These are phyloP conservation scores for Halesus radiatus DNA, from an alignment of 1,140 invertebrate species.

Conservation along the genomic window DNA sequence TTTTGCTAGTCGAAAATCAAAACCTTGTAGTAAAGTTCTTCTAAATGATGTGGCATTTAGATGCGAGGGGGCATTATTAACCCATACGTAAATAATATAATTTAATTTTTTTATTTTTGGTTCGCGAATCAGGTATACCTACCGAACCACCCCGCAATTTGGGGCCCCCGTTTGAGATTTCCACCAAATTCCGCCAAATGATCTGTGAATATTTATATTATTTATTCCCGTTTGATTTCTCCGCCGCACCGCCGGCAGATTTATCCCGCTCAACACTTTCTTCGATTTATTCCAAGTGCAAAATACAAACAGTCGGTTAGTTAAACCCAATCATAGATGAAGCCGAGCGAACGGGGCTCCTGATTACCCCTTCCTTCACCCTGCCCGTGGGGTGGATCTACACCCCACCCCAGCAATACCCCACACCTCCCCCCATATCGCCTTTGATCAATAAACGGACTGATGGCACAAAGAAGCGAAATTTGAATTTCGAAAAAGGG, in stretches of 20 bases:
- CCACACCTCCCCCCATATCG: constrained; percentile 21
- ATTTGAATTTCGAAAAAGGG: constrained; percentile 51
- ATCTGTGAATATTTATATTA: constrained; percentile 43
- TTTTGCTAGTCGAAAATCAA: too few species aligned
- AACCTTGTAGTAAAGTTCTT: too few species aligned
- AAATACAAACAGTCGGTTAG: constrained; percentile 58
- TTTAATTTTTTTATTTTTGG: too few species aligned
- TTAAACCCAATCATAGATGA: constrained; percentile 57
- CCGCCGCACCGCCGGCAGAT: constrained; percentile 23
- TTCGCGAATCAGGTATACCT: neutral
- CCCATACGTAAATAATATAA: too few species aligned
- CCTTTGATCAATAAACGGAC: constrained; percentile 57
- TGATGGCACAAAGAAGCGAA: constrained; percentile 57
- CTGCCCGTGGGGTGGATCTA: too few species aligned
- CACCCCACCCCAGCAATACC: neutral
- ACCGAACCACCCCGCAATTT: neutral
- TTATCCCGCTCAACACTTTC: constrained; percentile 47
- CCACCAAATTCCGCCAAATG: constrained; percentile 9
- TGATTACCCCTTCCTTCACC: constrained; percentile 50
- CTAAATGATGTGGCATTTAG: too few species aligned
- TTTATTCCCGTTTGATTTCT: constrained; percentile 26
- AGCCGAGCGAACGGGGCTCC: constrained; percentile 51
- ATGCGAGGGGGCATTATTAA: too few species aligned
- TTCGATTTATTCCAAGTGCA: constrained; percentile 46
- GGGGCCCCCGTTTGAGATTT: constrained; percentile 6